Evolutionary conservation across 2,888 invertebrate genomes (phyloP), one percentile per base, ranked within the genome.

Genomic region (Drosophila prostipennis): DNA sequence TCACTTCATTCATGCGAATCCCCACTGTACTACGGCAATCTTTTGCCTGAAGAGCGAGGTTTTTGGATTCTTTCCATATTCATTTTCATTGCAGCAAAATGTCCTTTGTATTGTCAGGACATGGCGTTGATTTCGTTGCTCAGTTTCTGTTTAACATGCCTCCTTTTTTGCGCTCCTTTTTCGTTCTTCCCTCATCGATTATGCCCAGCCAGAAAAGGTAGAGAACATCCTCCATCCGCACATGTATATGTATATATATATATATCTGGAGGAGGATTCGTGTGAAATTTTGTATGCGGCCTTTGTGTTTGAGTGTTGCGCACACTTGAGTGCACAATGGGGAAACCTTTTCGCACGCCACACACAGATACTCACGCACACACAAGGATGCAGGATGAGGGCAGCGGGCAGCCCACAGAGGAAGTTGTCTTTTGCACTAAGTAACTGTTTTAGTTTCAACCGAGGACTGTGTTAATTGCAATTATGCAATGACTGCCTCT

Each of bases 271-370:
- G 61, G 64, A 76, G 74, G 74, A 78, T 85, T 85, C 87, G 79
- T 87, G 80, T 80, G 80, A 85, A 85, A 76, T 82, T 77, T 72
- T 55, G 72, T 76, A 80, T 83, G 78, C 64, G 63, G 58, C 83
- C 71, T 80, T 86, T 83, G 80, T 83, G 65, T 74, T 77, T 56
- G 74, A 82, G 83, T 80, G 81, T 73, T 79, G 63, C 60, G 72
- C 73, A 84, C 82, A 87, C 84, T 87, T 79, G 82, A 84, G 77
- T 84, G 84, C 84, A 80, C 84, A 83, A 74, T 74, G 54, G 61
- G 61, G 60, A 56, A 68, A 57, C 64, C 64, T 64, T 64, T 71
- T 72, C 71, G 61, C 53, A 61, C 59, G 53, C 69, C 63, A 48
- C 40, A 48, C 75, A 71, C 60, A 48, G 6, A 19, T 10, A 48